Conservation (phyloP, 37 sponge, comb jelly and placozoan species). For the Hormiphora californensis region DNA sequence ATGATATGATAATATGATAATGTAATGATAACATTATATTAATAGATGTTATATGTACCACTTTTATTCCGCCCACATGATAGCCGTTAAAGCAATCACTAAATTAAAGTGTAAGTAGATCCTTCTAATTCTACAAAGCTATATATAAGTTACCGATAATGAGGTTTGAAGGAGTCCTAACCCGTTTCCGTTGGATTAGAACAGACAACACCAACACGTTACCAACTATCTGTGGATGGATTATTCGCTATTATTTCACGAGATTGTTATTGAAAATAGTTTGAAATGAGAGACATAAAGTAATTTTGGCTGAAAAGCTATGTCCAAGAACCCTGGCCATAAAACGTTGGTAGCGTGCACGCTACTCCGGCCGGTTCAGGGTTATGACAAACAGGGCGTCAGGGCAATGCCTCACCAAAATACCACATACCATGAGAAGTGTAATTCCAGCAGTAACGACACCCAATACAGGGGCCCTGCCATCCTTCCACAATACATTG, state of each 20-base stretch:
- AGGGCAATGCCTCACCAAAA: neutral
- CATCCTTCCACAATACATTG: slow-evolving; percentile 47
- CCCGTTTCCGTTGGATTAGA: neutral
- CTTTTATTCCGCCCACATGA: neutral
- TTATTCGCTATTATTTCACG: neutral
- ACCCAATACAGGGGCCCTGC: neutral
- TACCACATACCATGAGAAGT: slow-evolving; percentile 16
- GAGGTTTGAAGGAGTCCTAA: slow-evolving; percentile 25
- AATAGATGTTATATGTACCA: neutral
- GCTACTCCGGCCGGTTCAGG: too few species aligned
- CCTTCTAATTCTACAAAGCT: neutral
- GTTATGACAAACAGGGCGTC: too few species aligned
- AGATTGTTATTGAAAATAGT: neutral
- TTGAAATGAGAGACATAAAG: too few species aligned
- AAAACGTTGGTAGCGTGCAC: too few species aligned
- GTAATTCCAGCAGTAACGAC: slow-evolving; percentile 1
- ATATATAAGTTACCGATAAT: neutral
- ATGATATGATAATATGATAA: neutral
- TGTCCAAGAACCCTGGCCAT: too few species aligned
- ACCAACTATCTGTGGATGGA: slow-evolving; percentile 8
- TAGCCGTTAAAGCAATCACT: neutral
- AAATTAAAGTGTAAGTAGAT: neutral
- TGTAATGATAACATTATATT: neutral
- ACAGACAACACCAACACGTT: slow-evolving; percentile 1
- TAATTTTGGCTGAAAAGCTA: too few species aligned